Percentiles rank a stretch among this genome's conserved stretches.
phyloP scores from a whole-genome alignment of 2,113 vertebrate genomes.

The Poicephalus meyeri region DNA sequence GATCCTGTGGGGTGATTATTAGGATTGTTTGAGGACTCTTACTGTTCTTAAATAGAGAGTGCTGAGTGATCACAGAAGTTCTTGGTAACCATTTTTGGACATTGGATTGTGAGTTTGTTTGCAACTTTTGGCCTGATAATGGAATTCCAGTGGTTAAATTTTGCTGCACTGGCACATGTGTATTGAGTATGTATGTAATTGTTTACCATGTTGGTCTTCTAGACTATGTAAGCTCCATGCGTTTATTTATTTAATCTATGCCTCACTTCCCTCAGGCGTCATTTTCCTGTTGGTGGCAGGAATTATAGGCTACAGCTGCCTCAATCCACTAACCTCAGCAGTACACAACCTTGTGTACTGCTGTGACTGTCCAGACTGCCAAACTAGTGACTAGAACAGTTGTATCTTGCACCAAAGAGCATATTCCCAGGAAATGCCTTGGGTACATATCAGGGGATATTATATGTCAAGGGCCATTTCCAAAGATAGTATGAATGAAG shows the following conservation, averaged over 20 bases:
- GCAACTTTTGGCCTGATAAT: not conserved
- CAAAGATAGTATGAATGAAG: not conserved
- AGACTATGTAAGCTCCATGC: too few species aligned
- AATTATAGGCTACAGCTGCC: not conserved
- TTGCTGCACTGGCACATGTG: not conserved
- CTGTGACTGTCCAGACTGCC: not conserved
- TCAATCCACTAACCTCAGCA: not conserved
- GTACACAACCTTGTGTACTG: not conserved
- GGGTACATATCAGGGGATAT: not conserved
- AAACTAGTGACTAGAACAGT: not conserved
- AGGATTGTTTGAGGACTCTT: not conserved
- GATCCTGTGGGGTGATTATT: not conserved
- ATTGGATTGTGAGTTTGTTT: not conserved
- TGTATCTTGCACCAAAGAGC: not conserved
- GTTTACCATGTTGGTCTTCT: not conserved
- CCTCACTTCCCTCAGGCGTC: not conserved
- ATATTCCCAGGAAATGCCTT: not conserved
- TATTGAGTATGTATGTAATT: too few species aligned
- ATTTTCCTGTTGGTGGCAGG: not conserved
- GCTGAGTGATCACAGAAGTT: not conserved
- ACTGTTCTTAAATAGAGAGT: not conserved
- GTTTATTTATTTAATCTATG: not conserved
- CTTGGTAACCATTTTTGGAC: not conserved
- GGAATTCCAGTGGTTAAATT: not conserved
- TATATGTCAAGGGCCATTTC: not conserved